Conservation (phyloP, 2,888 invertebrate species). For the Chymomyza procnemis region DNA sequence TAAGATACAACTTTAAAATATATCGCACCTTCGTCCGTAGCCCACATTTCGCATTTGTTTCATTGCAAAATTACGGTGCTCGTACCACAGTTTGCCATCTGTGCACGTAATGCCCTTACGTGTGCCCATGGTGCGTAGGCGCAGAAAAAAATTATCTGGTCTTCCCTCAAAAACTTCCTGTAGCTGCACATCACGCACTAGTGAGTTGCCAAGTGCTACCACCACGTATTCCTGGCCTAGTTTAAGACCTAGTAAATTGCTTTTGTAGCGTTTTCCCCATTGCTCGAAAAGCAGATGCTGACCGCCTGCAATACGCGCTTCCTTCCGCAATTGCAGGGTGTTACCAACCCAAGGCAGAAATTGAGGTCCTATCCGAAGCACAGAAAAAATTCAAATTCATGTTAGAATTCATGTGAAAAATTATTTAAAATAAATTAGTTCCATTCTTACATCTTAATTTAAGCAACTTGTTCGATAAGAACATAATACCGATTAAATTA, state of each 20-base stretch:
- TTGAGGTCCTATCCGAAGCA: constrained; percentile 75
- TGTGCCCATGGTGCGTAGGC: constrained; percentile 83
- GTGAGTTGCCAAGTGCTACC: constrained; percentile 80
- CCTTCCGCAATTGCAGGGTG: constrained; percentile 71
- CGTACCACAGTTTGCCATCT: constrained; percentile 81
- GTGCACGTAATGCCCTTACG: constrained; percentile 81
- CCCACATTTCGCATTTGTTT: constrained; percentile 81
- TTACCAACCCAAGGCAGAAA: constrained; percentile 77
- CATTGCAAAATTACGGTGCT: constrained; percentile 81
- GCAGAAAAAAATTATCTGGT: constrained; percentile 83
- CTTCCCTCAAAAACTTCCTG: constrained; percentile 83
- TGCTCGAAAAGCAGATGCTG: constrained; percentile 80
- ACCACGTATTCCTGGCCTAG: constrained; percentile 80
- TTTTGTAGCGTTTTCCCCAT: constrained; percentile 79
- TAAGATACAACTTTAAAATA: neutral
- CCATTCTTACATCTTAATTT: too few relatives aligned
- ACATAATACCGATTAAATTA: too few relatives aligned
- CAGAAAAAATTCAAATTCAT: too few relatives aligned
- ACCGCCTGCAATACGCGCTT: constrained; percentile 77
- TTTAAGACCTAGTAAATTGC: constrained; percentile 81
- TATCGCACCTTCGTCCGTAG: constrained; percentile 78
- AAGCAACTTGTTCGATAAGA: too few relatives aligned
- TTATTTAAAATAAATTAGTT: too few relatives aligned
- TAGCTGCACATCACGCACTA: constrained; percentile 80
- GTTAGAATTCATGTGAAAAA: neutral